Evolutionary conservation across 2,113 vertebrate species (phyloP).

Genomic region (Bagarius yarrelli): DNA sequence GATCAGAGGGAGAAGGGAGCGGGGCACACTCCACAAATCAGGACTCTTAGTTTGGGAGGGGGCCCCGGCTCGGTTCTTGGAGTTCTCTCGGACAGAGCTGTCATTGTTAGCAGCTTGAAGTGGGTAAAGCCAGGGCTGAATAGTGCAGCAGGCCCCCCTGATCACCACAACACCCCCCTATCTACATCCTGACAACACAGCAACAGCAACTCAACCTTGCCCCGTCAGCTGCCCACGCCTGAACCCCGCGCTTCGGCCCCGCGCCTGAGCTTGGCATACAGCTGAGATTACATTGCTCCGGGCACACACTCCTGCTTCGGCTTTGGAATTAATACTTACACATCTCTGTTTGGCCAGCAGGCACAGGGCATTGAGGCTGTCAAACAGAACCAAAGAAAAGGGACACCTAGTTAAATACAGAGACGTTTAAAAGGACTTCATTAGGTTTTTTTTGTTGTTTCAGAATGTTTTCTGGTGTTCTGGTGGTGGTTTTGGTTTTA

Average conservation of each 20-base stretch:
- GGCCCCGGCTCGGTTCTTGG: slow-evolving; percentile 62
- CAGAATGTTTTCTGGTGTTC: slow-evolving; percentile 54
- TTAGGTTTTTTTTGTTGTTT: not conserved
- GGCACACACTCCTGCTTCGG: slow-evolving; percentile 53
- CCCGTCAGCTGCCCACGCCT: slow-evolving; percentile 79
- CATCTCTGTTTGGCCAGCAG: slow-evolving; percentile 41
- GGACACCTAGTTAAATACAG: not conserved
- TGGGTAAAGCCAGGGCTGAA: slow-evolving; percentile 68
- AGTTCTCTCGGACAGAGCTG: slow-evolving; percentile 80
- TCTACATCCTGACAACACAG: slow-evolving; percentile 54
- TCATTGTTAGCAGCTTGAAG: slow-evolving; percentile 83
- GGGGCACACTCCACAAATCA: slow-evolving; percentile 81
- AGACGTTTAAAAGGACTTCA: not conserved
- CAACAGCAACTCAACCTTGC: slow-evolving; percentile 47
- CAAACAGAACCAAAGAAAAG: slow-evolving; percentile 24
- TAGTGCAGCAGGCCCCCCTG: slow-evolving; percentile 63
- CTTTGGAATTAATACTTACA: slow-evolving; percentile 54
- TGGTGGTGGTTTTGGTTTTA: slow-evolving; percentile 55
- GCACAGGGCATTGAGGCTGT: slow-evolving; percentile 28
- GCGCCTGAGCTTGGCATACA: slow-evolving; percentile 69
- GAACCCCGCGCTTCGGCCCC: slow-evolving; percentile 44
- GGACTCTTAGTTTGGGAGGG: slow-evolving; percentile 65
- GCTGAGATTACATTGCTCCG: slow-evolving; percentile 66
- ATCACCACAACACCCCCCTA: slow-evolving; percentile 31
- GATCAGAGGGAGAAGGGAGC: slow-evolving; percentile 58